Evolutionary conservation across 1,140 invertebrate genomes (phyloP), one percentile per base, ranked within the genome.

Genomic region (Hycleus phaleratus): DNA sequence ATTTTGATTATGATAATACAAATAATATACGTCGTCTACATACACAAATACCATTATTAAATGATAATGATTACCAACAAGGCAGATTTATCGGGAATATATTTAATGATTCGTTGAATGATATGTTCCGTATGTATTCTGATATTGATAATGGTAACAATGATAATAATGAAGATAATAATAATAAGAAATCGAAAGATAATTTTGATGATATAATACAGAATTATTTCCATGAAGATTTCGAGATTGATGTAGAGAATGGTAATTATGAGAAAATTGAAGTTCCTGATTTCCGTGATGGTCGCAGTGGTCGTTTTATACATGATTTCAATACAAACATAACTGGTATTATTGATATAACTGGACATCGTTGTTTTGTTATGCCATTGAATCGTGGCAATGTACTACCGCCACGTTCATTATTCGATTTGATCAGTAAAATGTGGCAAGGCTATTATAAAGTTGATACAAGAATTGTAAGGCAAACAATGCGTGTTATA

Each of bases 251-350:
- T 68, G 70, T 85, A 26, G 73, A 77, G 49, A 81, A 82, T 39
- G 79, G 84, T 50, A 75, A 79, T 54, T 88, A 83, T 70, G 87
- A 91, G 65, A 85, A 85, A 68, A 86, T 93, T 65, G 80, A 87
- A 70, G 86, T 92, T 7, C 90, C 90, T 10, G 82, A 88, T 67
- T 91, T 91, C 65, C 81, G 80, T 61, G 84, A 87, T 60, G 89
- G 88, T 18, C 80, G 84, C 32, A 80, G 81, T 26, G 90, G 90
- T 25, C 79, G 87, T 43, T 93, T 94, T 68, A 85, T 95, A 67
- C 92, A 96, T 68, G 92, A 96, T 75, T 96, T 95, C 71, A 85
- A 84, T 61, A 80, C 81, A 61, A 90, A 90, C 70, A 83, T 85
- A 63, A 93, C 90, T 56, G 88, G 87, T 62, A 95, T 96, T 61